phyloP scores from a whole-genome alignment of 2,113 vertebrate species.

The Mesembrinibis cayennensis region DNA sequence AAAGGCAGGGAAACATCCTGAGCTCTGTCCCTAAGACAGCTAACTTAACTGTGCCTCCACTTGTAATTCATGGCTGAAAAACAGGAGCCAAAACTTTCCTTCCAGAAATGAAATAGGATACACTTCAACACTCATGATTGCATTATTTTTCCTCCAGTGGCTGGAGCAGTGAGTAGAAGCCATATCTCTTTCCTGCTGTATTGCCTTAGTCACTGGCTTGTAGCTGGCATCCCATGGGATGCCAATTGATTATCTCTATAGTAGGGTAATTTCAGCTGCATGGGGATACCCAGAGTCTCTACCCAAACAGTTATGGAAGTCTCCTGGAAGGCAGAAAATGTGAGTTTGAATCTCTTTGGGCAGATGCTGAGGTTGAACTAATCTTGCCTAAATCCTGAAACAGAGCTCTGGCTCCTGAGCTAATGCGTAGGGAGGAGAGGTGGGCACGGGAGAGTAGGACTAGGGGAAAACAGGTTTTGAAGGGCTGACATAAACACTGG shows the following conservation, averaged over 20 bases:
- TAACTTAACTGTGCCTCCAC: not conserved
- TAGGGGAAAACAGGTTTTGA: not conserved
- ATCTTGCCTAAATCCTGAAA: not conserved
- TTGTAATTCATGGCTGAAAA: not conserved
- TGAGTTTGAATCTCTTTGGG: not conserved
- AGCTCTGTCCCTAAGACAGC: not conserved
- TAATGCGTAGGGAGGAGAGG: not conserved
- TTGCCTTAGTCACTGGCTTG: not conserved
- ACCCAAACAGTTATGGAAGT: not conserved
- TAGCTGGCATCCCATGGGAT: not conserved
- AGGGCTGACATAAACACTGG: not conserved
- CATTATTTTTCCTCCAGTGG: not conserved
- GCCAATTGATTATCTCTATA: not conserved
- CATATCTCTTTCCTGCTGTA: not conserved
- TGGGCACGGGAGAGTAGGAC: not conserved
- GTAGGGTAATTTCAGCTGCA: not conserved
- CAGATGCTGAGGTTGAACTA: not conserved
- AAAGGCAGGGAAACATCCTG: not conserved
- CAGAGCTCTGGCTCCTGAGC: not conserved
- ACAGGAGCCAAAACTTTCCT: not conserved
- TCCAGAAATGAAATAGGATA: not conserved
- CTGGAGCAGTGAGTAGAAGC: not conserved
- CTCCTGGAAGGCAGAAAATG: not conserved
- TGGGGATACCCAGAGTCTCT: not conserved
- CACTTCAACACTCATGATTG: not conserved